phyloP scores from a whole-genome alignment of 2,797 vertebrate genomes.

The Anabacerthia variegaticeps region DNA sequence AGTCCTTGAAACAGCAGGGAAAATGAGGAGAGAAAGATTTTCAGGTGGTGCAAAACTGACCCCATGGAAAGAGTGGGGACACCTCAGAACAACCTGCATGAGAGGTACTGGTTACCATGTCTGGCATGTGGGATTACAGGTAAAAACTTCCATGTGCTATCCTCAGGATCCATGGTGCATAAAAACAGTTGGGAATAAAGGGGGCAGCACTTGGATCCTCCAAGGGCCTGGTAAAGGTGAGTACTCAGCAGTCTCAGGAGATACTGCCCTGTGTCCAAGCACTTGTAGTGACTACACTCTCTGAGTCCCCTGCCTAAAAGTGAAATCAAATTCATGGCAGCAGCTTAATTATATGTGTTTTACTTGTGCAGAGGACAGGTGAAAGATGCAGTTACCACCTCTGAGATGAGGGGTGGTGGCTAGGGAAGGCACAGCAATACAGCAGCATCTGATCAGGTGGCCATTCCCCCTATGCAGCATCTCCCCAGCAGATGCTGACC shows the following conservation, averaged over 20 bases:
- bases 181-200: neutral
- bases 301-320: neutral
- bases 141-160: neutral
- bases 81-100: neutral
- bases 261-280: neutral
- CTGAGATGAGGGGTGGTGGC: neutral
- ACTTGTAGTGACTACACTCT: neutral
- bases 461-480: neutral
- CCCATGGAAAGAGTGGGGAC: neutral
- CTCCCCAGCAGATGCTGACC: fast-evolving
- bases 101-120: fast-evolving
- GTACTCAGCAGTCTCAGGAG: neutral
- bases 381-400: neutral
- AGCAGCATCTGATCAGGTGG: neutral
- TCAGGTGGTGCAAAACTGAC: neutral
- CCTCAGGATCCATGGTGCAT: neutral
- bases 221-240: no score
- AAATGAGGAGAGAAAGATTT: neutral
- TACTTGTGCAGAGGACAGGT: neutral
- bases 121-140: neutral
- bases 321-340: neutral
- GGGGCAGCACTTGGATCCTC: neutral
- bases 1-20: neutral
- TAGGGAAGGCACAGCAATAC: neutral
- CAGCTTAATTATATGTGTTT: neutral